Evolutionary conservation across 2,797 vertebrate genomes (phyloP).

Genomic region (Triplophysa bombifrons): DNA sequence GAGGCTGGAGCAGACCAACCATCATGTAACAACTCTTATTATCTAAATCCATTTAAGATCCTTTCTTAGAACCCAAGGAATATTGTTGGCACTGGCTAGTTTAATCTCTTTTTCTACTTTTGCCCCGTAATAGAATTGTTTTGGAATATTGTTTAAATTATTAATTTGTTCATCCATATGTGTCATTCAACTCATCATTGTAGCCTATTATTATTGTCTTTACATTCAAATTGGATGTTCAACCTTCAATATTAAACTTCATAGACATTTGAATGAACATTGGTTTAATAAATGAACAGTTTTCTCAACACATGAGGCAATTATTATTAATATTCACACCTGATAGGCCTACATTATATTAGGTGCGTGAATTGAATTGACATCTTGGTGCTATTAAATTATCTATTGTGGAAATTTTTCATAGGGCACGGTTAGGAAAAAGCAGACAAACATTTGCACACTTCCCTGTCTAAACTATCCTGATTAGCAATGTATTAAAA

Average conservation of each 20-base stretch:
- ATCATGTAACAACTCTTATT: constrained; percentile 19
- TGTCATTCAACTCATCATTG: constrained; percentile 52
- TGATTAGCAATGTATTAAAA: constrained; percentile 72
- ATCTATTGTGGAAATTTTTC: constrained; percentile 67
- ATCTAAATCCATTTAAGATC: constrained; percentile 28
- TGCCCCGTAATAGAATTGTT: background rate
- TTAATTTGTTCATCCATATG: constrained; percentile 39
- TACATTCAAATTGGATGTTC: constrained; percentile 50
- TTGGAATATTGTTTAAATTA: background rate
- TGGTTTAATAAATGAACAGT: constrained; percentile 70
- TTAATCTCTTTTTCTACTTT: background rate
- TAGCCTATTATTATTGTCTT: constrained; percentile 22
- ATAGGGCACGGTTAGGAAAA: constrained; percentile 75
- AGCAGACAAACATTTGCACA: constrained; percentile 48
- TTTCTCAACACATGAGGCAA: constrained; percentile 65
- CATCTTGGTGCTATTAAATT: constrained; percentile 69
- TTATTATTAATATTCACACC: constrained; percentile 76
- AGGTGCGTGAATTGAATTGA: constrained; percentile 73
- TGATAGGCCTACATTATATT: constrained; percentile 73
- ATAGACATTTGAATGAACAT: constrained; percentile 60
- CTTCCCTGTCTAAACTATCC: constrained; percentile 18
- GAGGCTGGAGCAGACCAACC: constrained; percentile 49
- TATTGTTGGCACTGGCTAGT: constrained; percentile 5
- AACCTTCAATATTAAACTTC: constrained; percentile 61
- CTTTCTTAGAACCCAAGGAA: background rate